These are phyloP conservation scores for Bothrops jararaca DNA, from an alignment of 2,113 vertebrate genomes.

Conservation along the genomic window DNA sequence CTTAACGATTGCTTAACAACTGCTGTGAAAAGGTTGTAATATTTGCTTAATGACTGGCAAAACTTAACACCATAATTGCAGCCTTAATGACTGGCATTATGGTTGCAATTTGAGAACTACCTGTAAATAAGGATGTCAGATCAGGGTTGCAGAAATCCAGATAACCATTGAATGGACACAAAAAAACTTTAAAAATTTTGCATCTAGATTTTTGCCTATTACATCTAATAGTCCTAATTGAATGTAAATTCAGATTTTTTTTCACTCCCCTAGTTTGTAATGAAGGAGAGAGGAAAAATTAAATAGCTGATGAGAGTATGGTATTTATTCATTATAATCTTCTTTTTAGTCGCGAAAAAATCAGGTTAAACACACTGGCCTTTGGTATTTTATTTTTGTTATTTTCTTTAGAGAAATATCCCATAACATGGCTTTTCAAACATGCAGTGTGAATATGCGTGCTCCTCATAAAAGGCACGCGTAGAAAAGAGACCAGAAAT, in stretches of 20 bases:
- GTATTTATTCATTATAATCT: neutral
- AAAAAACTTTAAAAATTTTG: neutral
- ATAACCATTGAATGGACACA: neutral
- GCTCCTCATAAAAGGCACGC: conserved; percentile 22
- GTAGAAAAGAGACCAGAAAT: conserved; percentile 33
- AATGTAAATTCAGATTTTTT: neutral
- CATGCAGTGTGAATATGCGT: neutral
- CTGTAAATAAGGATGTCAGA: neutral
- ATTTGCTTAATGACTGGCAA: no score
- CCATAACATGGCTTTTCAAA: conserved; percentile 21
- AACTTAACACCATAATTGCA: no score
- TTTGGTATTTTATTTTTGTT: conserved; percentile 9
- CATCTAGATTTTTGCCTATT: neutral
- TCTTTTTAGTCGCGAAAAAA: neutral
- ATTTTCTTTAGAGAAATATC: neutral
- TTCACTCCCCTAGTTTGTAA: neutral
- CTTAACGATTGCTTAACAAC: no score
- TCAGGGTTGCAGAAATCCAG: neutral
- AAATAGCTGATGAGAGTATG: neutral
- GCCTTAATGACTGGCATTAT: no score
- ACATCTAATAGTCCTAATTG: neutral
- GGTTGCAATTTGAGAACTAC: no score
- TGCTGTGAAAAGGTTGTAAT: no score
- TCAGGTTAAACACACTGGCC: neutral
- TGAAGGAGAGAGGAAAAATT: neutral